Evolutionary conservation across 2,113 vertebrate genomes (phyloP), one percentile per base, ranked within the genome.

Genomic region (Petromus typicus): DNA sequence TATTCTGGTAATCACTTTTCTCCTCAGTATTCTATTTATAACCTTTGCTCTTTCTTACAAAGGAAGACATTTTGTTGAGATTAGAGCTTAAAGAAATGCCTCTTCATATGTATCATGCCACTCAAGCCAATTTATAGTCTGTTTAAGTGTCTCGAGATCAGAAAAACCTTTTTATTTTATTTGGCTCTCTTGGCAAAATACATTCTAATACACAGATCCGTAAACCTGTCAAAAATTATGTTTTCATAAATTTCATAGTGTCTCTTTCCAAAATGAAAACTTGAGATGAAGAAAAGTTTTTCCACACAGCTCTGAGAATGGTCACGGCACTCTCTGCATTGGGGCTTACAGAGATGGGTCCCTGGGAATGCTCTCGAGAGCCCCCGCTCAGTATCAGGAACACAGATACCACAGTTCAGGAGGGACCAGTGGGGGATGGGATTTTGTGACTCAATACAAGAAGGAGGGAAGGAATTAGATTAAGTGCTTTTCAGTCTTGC

Each of bases 1-100:
- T 90, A 95, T 63, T 4, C 40, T 93, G 37, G 79, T 69, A 90
- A 91, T 89, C 48, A 23, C 78, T 95, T 90, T 89, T 92, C 51
- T 90, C 59, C 57, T 66, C 11, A 3, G 5, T 48, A 54, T 25
- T 90, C 90, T 83, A 91, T 86, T 95, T 89, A 95, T 63, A 88
- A 89, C 20, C 11, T 51, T 57, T 54, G 10, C 13, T 90, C 23
- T 59, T 89, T 91, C 88, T 67, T 54, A 83, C 87, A 78, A 96
- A 89, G 12, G 51, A 73, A 96, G 95, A 37, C 11, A 45, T 66
- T 79, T 95, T 94, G 78, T 82, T 78, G 57, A 89, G 48, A 85
- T 43, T 37, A 17, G 40, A 57, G 61, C 23, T 94, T 87, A 86
- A 96, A 96, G 86, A 84, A 43, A 90, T 75, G 34, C 4, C 27